phyloP scores from a whole-genome alignment of 2,113 vertebrate species.

The Halcyon senegalensis region DNA sequence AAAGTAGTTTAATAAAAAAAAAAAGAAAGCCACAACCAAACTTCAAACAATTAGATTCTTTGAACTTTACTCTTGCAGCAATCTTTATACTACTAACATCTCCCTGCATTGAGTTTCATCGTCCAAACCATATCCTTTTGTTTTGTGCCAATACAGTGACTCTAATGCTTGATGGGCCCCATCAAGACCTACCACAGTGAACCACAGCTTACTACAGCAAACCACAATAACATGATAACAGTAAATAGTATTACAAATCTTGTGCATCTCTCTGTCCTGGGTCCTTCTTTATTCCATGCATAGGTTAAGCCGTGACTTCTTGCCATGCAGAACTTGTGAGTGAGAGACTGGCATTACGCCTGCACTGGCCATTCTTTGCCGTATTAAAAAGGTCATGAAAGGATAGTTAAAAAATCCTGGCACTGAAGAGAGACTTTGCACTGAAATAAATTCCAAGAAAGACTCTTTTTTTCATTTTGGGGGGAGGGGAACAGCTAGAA shows the following conservation, averaged over 20 bases:
- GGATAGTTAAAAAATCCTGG: constrained; percentile 1
- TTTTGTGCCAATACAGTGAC: constrained; percentile 26
- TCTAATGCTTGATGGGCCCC: background rate
- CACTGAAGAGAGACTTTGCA: background rate
- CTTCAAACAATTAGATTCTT: constrained; percentile 22
- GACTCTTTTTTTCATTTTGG: background rate
- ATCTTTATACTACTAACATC: background rate
- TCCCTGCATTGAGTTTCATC: background rate
- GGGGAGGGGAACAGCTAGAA: background rate
- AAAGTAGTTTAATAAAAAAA: background rate
- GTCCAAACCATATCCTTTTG: constrained; percentile 30
- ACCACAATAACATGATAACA: background rate
- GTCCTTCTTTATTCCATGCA: background rate
- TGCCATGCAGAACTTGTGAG: background rate
- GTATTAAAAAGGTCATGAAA: background rate
- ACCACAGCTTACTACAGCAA: background rate
- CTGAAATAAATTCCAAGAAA: constrained; percentile 27
- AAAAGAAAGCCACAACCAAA: background rate
- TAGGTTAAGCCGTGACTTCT: background rate
- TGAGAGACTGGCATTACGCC: background rate
- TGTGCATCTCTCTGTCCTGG: background rate
- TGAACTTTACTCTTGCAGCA: constrained; percentile 26
- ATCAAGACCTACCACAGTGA: background rate
- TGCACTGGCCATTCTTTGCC: background rate
- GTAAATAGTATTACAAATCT: background rate